Percentiles rank a stretch among this genome's conserved stretches.
Conservation (phyloP, 2,113 vertebrate species). For the Rhombomys opimus region DNA sequence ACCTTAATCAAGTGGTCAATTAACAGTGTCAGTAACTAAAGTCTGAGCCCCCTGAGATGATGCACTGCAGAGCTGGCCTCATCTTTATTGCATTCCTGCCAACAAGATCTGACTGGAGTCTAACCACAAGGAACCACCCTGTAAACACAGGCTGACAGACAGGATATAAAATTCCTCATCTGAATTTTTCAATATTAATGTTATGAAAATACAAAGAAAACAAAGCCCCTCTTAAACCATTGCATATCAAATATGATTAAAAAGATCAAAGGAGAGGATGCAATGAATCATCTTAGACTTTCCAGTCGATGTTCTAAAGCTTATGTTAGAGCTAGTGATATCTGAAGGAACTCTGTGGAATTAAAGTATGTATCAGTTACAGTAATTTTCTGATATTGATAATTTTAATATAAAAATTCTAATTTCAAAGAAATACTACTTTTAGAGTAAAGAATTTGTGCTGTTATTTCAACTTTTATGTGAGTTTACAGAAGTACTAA, state of each 20-base stretch:
- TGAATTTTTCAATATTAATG: background rate
- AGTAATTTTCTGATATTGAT: background rate
- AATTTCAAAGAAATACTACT: background rate
- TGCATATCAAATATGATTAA: background rate
- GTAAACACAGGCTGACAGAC: background rate
- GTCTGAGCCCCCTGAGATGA: background rate
- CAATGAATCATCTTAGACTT: background rate
- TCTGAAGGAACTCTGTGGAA: background rate
- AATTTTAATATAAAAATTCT: background rate
- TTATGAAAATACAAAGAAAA: background rate
- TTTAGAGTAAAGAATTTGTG: background rate
- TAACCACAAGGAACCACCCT: background rate
- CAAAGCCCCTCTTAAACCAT: background rate
- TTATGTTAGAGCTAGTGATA: background rate
- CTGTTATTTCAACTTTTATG: background rate
- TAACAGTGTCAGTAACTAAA: background rate
- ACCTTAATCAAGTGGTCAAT: background rate
- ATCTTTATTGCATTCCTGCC: background rate
- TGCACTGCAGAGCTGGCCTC: background rate
- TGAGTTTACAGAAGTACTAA: background rate
- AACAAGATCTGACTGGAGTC: background rate
- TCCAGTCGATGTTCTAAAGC: background rate
- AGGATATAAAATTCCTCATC: background rate
- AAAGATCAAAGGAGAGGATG: background rate
- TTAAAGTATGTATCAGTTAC: background rate